Percentiles rank a stretch among this genome's conserved stretches.
Evolutionary conservation across 2,113 vertebrate species (phyloP).

Genomic region (Crotalus viridis): DNA sequence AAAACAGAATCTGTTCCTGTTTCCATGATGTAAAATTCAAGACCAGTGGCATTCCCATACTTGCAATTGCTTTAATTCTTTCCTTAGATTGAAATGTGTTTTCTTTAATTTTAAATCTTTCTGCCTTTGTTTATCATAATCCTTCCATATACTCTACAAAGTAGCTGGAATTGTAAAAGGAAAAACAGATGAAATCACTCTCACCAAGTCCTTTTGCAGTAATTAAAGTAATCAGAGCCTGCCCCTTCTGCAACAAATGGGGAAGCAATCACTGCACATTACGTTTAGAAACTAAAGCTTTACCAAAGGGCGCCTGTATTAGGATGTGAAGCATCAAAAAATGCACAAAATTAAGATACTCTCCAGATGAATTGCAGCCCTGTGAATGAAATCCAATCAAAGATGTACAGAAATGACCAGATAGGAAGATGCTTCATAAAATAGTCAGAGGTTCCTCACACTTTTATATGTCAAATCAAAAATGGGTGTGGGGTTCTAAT

Average conservation of each 20-base stretch:
- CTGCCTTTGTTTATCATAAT: not conserved
- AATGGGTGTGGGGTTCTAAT: not conserved
- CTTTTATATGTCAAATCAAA: not conserved
- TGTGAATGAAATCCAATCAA: not conserved
- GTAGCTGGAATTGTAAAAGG: not conserved
- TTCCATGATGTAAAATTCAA: not conserved
- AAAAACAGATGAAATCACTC: not conserved
- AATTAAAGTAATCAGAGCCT: not conserved
- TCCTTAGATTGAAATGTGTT: not conserved
- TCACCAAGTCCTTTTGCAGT: not conserved
- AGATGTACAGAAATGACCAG: not conserved
- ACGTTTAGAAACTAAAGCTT: not conserved
- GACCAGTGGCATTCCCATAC: not conserved
- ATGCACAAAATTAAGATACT: not conserved
- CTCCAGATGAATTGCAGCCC: not conserved
- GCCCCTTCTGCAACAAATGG: not conserved
- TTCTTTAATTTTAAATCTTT: not conserved
- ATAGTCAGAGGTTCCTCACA: not conserved
- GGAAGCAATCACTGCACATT: not conserved
- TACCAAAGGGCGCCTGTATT: not conserved
- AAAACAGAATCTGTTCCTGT: not conserved
- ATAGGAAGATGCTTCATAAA: not conserved
- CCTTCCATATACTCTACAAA: not conserved
- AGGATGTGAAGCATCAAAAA: not conserved
- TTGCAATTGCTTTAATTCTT: not conserved